Percentiles rank a stretch among this genome's conserved stretches.
Conservation (phyloP, 2,888 invertebrate species). For the Trisateles emortualis region DNA sequence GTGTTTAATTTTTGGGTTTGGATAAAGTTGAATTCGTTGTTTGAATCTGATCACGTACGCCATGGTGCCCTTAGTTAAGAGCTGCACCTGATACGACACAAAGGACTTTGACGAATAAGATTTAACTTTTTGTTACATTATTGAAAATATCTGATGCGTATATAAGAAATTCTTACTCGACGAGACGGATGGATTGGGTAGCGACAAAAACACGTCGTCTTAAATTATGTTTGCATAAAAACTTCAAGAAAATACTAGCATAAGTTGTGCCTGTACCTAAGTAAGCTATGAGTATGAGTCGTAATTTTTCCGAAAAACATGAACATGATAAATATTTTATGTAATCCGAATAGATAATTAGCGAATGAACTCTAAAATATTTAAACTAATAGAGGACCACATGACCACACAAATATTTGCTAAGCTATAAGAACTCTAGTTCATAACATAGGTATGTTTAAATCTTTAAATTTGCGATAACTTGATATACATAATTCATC, state of each 20-base stretch:
- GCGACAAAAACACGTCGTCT: slow-evolving; percentile 10
- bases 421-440: slow-evolving; percentile 11
- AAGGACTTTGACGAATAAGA: slow-evolving; percentile 41
- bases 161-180: slow-evolving; percentile 1
- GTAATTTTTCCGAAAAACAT: slow-evolving; percentile 42
- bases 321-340: slow-evolving; percentile 33
- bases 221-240: slow-evolving; percentile 18
- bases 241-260: slow-evolving; percentile 15
- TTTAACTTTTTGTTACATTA: slow-evolving; percentile 23
- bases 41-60: slow-evolving; percentile 56
- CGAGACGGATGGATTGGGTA: neutral
- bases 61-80: slow-evolving; percentile 11
- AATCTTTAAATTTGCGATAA: slow-evolving; percentile 13
- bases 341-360: slow-evolving; percentile 46
- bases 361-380: slow-evolving; percentile 40
- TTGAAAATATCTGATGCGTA: neutral
- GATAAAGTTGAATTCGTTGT: slow-evolving; percentile 26
- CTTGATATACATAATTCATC: slow-evolving; percentile 27
- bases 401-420: slow-evolving; percentile 35
- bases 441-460: slow-evolving; percentile 3
- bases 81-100: slow-evolving; percentile 55
- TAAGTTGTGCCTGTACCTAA: neutral
- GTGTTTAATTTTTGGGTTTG: slow-evolving; percentile 48
- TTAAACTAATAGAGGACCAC: slow-evolving; percentile 48
- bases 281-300: slow-evolving; percentile 39